Evolutionary conservation across 2,113 vertebrate species (phyloP).

Genomic region (Poicephalus gulielmi): DNA sequence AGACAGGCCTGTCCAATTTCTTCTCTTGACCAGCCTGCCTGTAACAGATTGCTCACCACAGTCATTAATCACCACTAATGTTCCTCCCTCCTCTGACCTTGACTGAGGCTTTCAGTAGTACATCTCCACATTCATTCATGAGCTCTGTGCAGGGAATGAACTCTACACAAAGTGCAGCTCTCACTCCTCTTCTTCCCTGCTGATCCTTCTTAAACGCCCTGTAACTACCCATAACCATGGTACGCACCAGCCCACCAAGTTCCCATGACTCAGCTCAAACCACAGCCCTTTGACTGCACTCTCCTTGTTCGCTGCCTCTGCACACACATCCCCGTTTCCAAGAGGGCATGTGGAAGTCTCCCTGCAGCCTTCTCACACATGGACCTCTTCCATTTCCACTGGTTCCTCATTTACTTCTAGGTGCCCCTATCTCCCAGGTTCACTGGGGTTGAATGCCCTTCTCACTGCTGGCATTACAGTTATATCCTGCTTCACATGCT

Average conservation of each 20-base stretch:
- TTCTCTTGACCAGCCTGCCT: background rate
- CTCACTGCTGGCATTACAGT: background rate
- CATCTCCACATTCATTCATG: background rate
- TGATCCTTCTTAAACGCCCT: background rate
- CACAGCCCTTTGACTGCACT: background rate
- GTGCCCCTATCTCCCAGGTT: background rate
- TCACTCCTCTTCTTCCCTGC: background rate
- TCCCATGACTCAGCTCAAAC: background rate
- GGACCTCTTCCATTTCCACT: background rate
- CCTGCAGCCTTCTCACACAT: background rate
- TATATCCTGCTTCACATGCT: background rate
- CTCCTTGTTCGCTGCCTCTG: background rate
- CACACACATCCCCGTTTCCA: background rate
- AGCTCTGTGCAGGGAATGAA: background rate
- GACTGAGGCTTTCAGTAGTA: background rate
- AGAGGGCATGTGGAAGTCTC: fast-evolving
- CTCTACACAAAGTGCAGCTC: background rate
- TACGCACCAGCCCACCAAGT: background rate
- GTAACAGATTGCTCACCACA: background rate
- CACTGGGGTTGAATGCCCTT: background rate
- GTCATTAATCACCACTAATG: background rate
- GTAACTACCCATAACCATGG: background rate
- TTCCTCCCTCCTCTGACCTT: background rate
- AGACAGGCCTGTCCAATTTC: background rate
- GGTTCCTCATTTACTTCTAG: background rate